These are phyloP conservation scores for Onchidella celtica DNA, from an alignment of 2,888 invertebrate genomes.

Conservation along the genomic window DNA sequence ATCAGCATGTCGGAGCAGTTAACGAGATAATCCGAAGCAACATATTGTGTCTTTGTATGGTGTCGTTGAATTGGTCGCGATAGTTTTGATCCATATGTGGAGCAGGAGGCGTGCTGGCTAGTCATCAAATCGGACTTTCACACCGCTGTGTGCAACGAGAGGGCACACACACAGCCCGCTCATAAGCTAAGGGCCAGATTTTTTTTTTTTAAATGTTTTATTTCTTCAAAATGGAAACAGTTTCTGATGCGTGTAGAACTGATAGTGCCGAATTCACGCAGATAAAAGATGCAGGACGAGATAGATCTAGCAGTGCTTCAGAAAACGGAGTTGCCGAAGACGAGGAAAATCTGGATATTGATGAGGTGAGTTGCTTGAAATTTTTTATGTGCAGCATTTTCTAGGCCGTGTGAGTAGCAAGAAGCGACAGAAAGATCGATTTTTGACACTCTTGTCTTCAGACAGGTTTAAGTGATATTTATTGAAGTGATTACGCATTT, in stretches of 20 bases:
- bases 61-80: conserved; percentile 6
- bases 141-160: too few relatives aligned
- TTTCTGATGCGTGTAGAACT: conserved; percentile 14
- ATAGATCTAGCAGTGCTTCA: neutral
- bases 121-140: neutral
- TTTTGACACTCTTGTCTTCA: too few relatives aligned
- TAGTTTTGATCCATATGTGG: conserved; percentile 30
- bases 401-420: too few relatives aligned
- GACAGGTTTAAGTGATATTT: too few relatives aligned
- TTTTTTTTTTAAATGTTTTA: too few relatives aligned
- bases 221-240: conserved; percentile 34
- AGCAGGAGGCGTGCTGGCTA: conserved; percentile 21
- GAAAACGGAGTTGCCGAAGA: neutral
- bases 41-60: conserved; percentile 41
- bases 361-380: conserved; percentile 10
- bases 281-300: conserved; percentile 4
- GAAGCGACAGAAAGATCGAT: too few relatives aligned
- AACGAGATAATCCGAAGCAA: conserved; percentile 37
- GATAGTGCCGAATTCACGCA: neutral
- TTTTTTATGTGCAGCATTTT: too few relatives aligned
- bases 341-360: neutral
- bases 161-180: too few relatives aligned
- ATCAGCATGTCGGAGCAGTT: neutral
- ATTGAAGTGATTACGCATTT: too few relatives aligned
- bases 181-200: too few relatives aligned